Evolutionary conservation across 2,888 invertebrate species (phyloP).

Genomic region (Opisthograptis luteolata): DNA sequence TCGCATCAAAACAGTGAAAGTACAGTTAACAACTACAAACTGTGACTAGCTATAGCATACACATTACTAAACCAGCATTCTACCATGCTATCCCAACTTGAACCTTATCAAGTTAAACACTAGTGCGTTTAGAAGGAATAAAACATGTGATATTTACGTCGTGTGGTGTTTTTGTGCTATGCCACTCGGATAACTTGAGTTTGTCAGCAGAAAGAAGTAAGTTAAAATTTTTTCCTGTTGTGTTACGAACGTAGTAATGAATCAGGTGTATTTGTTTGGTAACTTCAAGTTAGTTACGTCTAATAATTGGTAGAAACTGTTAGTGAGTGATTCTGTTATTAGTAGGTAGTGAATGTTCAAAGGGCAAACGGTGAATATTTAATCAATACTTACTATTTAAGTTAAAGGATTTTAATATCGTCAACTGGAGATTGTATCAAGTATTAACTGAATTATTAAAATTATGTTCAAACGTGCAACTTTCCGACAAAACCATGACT

Average conservation of each 20-base stretch:
- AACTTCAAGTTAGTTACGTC: neutral
- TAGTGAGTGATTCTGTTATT: neutral
- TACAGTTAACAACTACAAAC: conserved; percentile 12
- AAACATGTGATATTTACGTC: too few relatives aligned
- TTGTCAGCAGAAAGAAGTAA: conserved; percentile 9
- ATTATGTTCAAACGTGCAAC: too few relatives aligned
- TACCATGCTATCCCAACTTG: neutral
- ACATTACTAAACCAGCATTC: neutral
- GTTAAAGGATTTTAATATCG: neutral
- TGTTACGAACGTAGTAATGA: neutral
- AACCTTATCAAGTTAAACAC: too few relatives aligned
- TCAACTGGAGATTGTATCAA: too few relatives aligned
- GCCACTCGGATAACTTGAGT: conserved; percentile 1
- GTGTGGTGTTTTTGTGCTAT: conserved; percentile 9
- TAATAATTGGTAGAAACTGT: neutral
- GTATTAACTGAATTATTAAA: too few relatives aligned
- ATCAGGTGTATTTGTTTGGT: neutral
- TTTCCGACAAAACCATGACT: too few relatives aligned
- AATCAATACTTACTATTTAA: too few relatives aligned
- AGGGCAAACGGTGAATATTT: conserved; percentile 23
- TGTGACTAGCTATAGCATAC: neutral
- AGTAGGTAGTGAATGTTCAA: neutral
- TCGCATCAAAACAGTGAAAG: conserved; percentile 28
- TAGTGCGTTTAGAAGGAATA: too few relatives aligned
- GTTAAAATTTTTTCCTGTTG: conserved; percentile 3